phyloP scores from a whole-genome alignment of 2,113 vertebrate species.

The Verasper variegatus region DNA sequence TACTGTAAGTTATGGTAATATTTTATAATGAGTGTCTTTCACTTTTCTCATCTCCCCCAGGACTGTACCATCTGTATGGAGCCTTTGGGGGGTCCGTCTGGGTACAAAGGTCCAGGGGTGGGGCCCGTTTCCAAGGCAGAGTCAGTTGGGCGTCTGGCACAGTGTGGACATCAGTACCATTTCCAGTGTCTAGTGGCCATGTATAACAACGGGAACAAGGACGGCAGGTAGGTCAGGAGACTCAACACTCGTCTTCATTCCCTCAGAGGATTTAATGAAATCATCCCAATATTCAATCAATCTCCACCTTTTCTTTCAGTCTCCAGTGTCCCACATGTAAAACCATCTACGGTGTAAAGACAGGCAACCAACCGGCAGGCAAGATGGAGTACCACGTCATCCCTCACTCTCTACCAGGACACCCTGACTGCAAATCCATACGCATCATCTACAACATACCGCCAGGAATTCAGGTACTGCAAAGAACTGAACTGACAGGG shows the following conservation, averaged over 20 bases:
- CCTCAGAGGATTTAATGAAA: not conserved
- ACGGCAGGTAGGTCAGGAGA: constrained; percentile 82
- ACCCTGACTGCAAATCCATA: constrained; percentile 93
- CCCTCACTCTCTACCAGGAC: constrained; percentile 92
- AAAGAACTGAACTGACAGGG: not conserved
- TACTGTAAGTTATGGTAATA: not conserved
- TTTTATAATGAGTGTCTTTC: not conserved
- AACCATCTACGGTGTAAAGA: constrained; percentile 97
- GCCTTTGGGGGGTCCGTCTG: constrained; percentile 87
- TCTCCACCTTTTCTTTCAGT: constrained; percentile 66
- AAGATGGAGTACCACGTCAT: constrained; percentile 99
- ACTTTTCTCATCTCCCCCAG: constrained; percentile 39
- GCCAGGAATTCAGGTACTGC: constrained; percentile 91
- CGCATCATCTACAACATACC: constrained; percentile 97
- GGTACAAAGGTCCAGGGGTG: constrained; percentile 89
- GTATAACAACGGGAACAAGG: constrained; percentile 98
- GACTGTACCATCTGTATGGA: constrained; percentile 98
- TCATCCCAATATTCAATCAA: not conserved
- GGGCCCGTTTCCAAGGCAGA: constrained; percentile 84
- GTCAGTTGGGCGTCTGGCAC: constrained; percentile 88
- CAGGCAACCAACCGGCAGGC: constrained; percentile 93
- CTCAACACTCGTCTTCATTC: not conserved
- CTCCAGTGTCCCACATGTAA: constrained; percentile 97
- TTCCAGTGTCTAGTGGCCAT: constrained; percentile 94
- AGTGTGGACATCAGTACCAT: constrained; percentile 92